Base-by-base conservation (phyloP, 2,797 vertebrate species). In the Channa striata region DNA sequence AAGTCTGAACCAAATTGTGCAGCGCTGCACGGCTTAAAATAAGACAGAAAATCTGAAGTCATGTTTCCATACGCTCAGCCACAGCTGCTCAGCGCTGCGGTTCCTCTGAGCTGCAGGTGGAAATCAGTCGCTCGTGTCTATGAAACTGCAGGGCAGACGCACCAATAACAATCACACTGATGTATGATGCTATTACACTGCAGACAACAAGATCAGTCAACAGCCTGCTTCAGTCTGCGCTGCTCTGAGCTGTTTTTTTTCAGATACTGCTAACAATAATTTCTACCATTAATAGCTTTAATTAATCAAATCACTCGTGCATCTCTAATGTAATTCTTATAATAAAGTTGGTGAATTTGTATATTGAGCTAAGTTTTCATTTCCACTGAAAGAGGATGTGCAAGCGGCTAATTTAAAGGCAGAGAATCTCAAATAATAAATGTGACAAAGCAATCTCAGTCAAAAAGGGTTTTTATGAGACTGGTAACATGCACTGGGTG, bases 171-270 rank as follows among this genome's bases (percentile, higher is more conserved):
- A 75, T 59, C 69, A 42, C 72, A 67, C 51, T 89, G 89, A 91
- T 88, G 59, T 74, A 91, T 65, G 84, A 87, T 2, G 46, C 85
- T 67, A 87, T 91, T 89, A 87, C 56, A 48, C 53, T n/a, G 67
- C 63, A 72, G 87, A 90, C 85, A 89, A 73, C 62, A 49, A 77
- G 72, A 83, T 84, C 80, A 59, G 80, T 89, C 82, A 87, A 67
- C 59, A 48, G 76, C 58, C 30, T 11, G 62, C 56, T 64, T 50
- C 58, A 8, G 9, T 68, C 50, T 12, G 36, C 11, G 63, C 71
- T 17, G 43, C 84, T 52, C 11, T 11, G 3, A 57, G 52, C 39
- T 42, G 6, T 23, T 63, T 30, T 21, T 20, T 37, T 42, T 42
- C 13, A 71, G 64, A 71, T 16, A 44, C 62, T 23, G 47, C 56